Base-by-base conservation (phyloP, 2,888 invertebrate genomes). In the Gnatocerus cornutus region DNA sequence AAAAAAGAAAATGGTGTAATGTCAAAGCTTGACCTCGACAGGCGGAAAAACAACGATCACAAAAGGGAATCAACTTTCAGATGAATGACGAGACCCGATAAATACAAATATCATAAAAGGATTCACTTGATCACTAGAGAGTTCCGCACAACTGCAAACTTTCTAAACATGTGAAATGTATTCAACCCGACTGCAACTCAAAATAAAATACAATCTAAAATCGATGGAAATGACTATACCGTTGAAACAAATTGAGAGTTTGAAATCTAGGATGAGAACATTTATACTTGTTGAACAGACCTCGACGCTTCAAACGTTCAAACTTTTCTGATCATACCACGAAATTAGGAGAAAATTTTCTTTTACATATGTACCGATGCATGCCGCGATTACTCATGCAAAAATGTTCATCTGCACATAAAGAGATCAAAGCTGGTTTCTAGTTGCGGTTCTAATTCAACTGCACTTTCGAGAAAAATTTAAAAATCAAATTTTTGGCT, bases 61-160 rank as follows among this genome's bases (percentile, higher is more conserved):
- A 48, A 50, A 48, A 63, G 56, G 56, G 62, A 52, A 21, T 10
- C 30, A 45, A 62, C 63, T 29, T 48, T 55, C 55, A 59, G 55
- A 55, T 68, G 62, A 63, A 68, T 63, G 56, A 69, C 64, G 46
- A 63, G 43, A 56, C 30, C 37, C 39, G 56, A 62, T 68, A 68
- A 59, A 58, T 58, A 43, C 56, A 6, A n/a, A 7, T 33, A 6
- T 33, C 33, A 7, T 33, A 33, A n/a, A 21, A 4, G 21, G n/a
- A 33, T 33, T 2, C 33, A 33, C 2, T n/a, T 21, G 21, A 21
- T 21, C 21, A 21, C 21, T 21, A 4, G 33, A 7, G 7, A 33
- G 3, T 33, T n/a, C 7, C 33, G 7, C 33, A 33, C 33, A 9
- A 7, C 33, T 1, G n/a, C 7, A 33, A n/a, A 7, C 33, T 33